Evolutionary conservation across 2,888 invertebrate genomes (phyloP).

Genomic region (Microctonus aethiopoides): DNA sequence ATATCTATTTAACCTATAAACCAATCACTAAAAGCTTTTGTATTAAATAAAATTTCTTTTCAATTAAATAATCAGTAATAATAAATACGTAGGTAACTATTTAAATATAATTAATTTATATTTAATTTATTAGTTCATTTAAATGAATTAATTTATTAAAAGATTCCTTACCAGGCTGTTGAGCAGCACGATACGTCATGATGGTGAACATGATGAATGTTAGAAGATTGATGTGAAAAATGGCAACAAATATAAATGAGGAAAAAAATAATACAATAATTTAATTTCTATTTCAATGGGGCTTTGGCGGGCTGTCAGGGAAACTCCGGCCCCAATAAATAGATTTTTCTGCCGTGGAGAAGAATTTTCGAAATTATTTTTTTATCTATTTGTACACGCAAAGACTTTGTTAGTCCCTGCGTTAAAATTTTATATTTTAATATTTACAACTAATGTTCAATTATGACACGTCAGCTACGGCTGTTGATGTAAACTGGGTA

Average conservation of each 20-base stretch:
- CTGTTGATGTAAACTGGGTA: constrained; percentile 37
- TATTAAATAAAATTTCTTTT: too few relatives aligned
- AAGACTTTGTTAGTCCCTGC: constrained; percentile 39
- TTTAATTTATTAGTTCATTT: too few relatives aligned
- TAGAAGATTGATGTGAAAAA: not conserved
- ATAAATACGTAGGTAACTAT: too few relatives aligned
- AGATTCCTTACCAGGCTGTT: constrained; percentile 49
- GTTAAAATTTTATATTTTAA: constrained; percentile 11
- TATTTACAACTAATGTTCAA: too few relatives aligned
- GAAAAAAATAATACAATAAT: not conserved
- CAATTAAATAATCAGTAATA: too few relatives aligned
- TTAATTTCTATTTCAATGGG: constrained; percentile 15
- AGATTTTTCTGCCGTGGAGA: constrained; percentile 41
- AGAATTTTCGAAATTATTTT: constrained; percentile 43
- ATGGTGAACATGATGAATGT: constrained; percentile 45
- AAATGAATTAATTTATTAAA: too few relatives aligned
- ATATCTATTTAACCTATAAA: too few relatives aligned
- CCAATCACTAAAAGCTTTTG: too few relatives aligned
- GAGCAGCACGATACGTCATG: constrained; percentile 49
- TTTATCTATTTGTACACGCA: constrained; percentile 31
- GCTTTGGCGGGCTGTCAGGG: constrained; percentile 40
- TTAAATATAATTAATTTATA: too few relatives aligned
- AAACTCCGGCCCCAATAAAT: constrained; percentile 42
- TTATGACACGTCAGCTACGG: not conserved
- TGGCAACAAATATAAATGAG: constrained; percentile 16